A percentile compares a stretch with the other conserved stretches of the same genome.
phyloP scores from a whole-genome alignment of 2,888 invertebrate genomes.

The Spisula subtruncata region DNA sequence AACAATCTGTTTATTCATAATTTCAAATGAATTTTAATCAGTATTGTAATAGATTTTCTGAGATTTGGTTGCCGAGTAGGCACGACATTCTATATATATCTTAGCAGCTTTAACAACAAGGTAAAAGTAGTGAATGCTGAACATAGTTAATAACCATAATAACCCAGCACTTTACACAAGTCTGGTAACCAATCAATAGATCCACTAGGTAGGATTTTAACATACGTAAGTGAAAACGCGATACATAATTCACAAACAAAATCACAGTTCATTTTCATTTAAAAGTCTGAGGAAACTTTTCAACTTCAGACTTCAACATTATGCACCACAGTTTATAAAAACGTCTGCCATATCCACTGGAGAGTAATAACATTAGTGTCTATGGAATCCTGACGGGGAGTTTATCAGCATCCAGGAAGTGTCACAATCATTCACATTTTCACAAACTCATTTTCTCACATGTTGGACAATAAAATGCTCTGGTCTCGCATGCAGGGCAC shows the following conservation, averaged over 20 bases:
- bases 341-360: background rate
- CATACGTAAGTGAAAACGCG: background rate
- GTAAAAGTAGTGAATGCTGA: no score
- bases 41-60: no score
- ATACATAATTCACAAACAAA: background rate
- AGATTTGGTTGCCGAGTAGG: no score
- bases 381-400: background rate
- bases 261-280: constrained; percentile 1
- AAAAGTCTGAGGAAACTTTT: background rate
- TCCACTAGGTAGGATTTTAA: background rate
- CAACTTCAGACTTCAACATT: background rate
- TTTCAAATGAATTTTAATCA: no score
- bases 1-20: no score
- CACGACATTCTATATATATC: no score
- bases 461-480: constrained; percentile 71
- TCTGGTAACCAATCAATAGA: background rate
- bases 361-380: background rate
- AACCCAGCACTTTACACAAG: no score
- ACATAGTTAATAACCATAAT: no score
- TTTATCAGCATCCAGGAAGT: constrained; percentile 24
- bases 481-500: constrained; percentile 65
- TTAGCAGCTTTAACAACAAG: no score
- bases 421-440: constrained; percentile 23
- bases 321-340: constrained; percentile 26
- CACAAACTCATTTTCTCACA: constrained; percentile 58